These are phyloP conservation scores for Zaprionus vittiger DNA, from an alignment of 1,140 invertebrate species.

Conservation along the genomic window DNA sequence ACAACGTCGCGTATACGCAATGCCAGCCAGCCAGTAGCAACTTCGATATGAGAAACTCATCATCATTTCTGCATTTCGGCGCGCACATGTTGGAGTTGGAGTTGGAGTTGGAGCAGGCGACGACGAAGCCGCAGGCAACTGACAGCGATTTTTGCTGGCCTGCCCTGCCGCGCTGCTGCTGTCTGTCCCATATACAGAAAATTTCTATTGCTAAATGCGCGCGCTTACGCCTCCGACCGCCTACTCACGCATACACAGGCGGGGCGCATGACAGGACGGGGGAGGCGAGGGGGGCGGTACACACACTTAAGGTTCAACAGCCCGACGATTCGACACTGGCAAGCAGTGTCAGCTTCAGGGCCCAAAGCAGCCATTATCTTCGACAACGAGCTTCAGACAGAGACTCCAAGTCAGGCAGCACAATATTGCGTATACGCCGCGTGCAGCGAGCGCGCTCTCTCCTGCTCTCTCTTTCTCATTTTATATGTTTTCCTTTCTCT, in stretches of 20 bases:
- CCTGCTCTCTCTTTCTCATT: slow-evolving; percentile 15
- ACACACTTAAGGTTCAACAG: slow-evolving; percentile 81
- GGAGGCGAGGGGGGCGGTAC: slow-evolving; percentile 41
- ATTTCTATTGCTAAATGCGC: slow-evolving; percentile 74
- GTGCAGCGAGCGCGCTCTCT: slow-evolving; percentile 27
- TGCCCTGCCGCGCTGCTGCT: slow-evolving; percentile 8
- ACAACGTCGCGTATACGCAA: slow-evolving; percentile 44
- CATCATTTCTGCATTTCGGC: slow-evolving; percentile 70
- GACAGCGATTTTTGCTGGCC: slow-evolving; percentile 30
- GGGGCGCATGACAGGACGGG: slow-evolving; percentile 38
- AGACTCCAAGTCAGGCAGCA: slow-evolving; percentile 11
- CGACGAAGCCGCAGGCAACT: slow-evolving; percentile 34
- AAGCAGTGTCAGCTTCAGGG: slow-evolving; percentile 50
- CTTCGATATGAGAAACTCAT: slow-evolving; percentile 52
- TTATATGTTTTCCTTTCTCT: not conserved
- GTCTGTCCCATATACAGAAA: slow-evolving; percentile 72
- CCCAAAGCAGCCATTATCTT: slow-evolving; percentile 79
- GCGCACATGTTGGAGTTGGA: slow-evolving; percentile 41
- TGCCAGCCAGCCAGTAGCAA: slow-evolving; percentile 27
- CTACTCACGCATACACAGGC: slow-evolving; percentile 11
- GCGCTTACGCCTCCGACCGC: slow-evolving; percentile 65
- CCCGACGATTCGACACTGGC: slow-evolving; percentile 67
- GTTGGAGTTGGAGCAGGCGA: slow-evolving; percentile 24
- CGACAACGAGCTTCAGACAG: slow-evolving; percentile 58
- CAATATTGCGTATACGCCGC: slow-evolving; percentile 69